Evolutionary conservation across 2,888 invertebrate genomes (phyloP), one percentile per base, ranked within the genome.

Genomic region (Sesia apiformis): DNA sequence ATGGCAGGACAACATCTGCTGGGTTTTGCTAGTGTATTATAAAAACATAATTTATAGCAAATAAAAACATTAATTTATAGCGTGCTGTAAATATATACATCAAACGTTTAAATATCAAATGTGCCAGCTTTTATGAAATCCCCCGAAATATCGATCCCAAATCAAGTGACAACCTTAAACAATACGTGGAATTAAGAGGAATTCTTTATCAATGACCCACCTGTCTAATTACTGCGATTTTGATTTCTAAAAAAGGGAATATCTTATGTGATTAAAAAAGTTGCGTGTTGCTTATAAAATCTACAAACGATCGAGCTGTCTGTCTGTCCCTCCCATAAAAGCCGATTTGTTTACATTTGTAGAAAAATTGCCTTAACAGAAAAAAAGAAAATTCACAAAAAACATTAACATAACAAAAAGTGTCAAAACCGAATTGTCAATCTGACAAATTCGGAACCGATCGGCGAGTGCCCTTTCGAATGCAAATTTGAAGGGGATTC

Each of bases 201-300:
- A 86, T 86, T 84, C 88, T 75, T 78, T 77, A 88, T 88, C 86
- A 88, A 81, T 83, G 84, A 84, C 84, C 87, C 86, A 86, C 86
- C 87, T 87, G 87, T 84, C 86, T 85, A 86, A 87, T 87, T 87
- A 84, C 77, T 50, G 39, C 38, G 8, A 50, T 46, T 46, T 46
- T 46, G 46, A 7, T 46, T 46, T 46, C 46, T 46, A 8, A 46
- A 46, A 46, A 46, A 46, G 8, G 46, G 1, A 23, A 23, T 23
- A 23, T 23, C 23, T 23, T 23, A 23, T 2, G 23, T 23, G 23
- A 23, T 23, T 23, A 23, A 23, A 23, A 23, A 23, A 23, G 23
- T 23, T 23, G 23, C 23, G 23, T 23, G 23, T 23, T 23, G 23
- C 23, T 23, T 23, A 23, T 23, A 23, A 23, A 23, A 23, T 23